A percentile compares a stretch with the other conserved stretches of the same genome.
phyloP scores from a whole-genome alignment of 2,888 invertebrate genomes.

The Coleophora flavipennella region DNA sequence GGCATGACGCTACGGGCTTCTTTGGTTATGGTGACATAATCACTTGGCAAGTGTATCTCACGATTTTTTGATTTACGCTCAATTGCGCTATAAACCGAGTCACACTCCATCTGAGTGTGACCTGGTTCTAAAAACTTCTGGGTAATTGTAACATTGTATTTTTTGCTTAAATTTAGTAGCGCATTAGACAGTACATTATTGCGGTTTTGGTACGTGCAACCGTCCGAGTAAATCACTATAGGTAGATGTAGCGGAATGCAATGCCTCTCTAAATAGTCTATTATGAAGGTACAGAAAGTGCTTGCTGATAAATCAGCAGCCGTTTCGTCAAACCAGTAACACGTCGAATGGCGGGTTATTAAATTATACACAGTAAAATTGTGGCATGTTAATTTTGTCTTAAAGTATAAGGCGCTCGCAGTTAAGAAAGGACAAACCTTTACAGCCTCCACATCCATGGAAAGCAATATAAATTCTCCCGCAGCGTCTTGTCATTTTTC shows the following conservation, averaged over 20 bases:
- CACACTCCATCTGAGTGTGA: slow-evolving; percentile 23
- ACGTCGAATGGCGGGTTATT: slow-evolving; percentile 10
- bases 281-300: slow-evolving; percentile 16
- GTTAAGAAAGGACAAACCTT: slow-evolving; percentile 4
- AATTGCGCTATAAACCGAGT: slow-evolving; percentile 32
- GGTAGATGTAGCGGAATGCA: background rate
- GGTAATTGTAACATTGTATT: slow-evolving; percentile 11
- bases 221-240: slow-evolving; percentile 20
- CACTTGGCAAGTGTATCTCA: slow-evolving; percentile 15
- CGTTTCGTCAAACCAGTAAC: slow-evolving; percentile 21
- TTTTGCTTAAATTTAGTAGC: slow-evolving; percentile 16
- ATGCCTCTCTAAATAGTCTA: slow-evolving; percentile 15
- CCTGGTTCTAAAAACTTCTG: slow-evolving; percentile 23
- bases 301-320: slow-evolving; percentile 15
- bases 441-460: slow-evolving; percentile 5
- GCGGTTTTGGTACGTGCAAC: slow-evolving; percentile 23
- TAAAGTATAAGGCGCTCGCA: slow-evolving; percentile 14
- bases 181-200: slow-evolving; percentile 21
- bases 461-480: background rate
- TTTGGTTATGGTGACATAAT: slow-evolving; percentile 10
- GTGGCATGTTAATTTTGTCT: slow-evolving; percentile 19
- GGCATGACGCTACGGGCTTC: slow-evolving; percentile 8
- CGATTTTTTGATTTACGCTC: slow-evolving; percentile 30
- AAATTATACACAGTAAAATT: slow-evolving; percentile 20
- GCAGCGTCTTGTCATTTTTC: slow-evolving; percentile 5